Percentiles rank a stretch among this genome's conserved stretches.
phyloP scores from a whole-genome alignment of 2,113 vertebrate genomes.

The Phoenicopterus ruber region DNA sequence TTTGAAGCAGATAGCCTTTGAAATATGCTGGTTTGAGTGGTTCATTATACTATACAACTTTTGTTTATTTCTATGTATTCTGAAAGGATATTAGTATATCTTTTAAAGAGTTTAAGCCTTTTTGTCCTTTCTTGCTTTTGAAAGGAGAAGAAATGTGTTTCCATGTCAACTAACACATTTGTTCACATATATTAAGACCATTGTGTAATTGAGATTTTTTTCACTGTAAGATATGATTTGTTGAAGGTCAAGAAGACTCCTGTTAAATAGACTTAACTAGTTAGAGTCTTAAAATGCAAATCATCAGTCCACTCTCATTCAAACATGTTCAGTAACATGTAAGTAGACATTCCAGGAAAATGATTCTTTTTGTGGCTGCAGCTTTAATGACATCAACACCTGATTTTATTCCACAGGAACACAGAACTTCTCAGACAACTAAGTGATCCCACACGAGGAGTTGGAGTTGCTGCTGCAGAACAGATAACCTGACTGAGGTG shows the following conservation, averaged over 20 bases:
- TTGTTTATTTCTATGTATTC: conserved; percentile 16
- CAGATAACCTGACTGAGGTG: neutral
- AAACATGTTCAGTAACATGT: neutral
- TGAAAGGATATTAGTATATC: neutral
- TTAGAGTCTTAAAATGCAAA: neutral
- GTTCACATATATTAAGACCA: neutral
- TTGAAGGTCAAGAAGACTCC: conserved; percentile 5
- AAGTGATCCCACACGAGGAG: neutral
- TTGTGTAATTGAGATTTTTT: neutral
- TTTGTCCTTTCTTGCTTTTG: neutral
- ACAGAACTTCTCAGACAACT: neutral
- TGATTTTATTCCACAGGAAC: neutral
- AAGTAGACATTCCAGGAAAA: neutral
- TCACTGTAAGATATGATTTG: neutral
- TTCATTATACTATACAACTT: neutral
- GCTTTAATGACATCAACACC: neutral
- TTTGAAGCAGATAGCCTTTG: conserved; percentile 41
- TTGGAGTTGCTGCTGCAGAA: neutral
- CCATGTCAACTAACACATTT: conserved; percentile 8
- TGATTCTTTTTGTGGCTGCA: neutral
- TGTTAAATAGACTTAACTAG: neutral
- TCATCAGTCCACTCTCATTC: neutral
- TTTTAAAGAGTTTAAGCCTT: conserved; percentile 21
- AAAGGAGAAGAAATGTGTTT: conserved; percentile 22
- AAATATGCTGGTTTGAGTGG: neutral